Evolutionary conservation across 2,888 invertebrate genomes (phyloP), one percentile per base, ranked within the genome.

Genomic region (Sabellastarte sp.): DNA sequence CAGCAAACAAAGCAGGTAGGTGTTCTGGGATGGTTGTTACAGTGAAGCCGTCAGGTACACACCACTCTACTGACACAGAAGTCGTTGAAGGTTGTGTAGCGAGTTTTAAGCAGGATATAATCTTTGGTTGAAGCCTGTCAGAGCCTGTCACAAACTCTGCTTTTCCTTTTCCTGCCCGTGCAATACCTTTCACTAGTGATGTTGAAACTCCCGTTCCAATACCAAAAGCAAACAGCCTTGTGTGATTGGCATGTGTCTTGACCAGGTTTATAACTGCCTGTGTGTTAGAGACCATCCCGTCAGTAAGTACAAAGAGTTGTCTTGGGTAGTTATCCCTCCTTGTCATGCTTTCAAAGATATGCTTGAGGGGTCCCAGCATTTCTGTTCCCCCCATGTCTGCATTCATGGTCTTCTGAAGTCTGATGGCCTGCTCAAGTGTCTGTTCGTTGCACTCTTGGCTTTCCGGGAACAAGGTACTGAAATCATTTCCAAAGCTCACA

Each of bases 131-230:
- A 59, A 80, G 67, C 20, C 63, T 67, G 61, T 77, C 78, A 51
- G 33, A 50, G 1, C 63, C 60, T 29, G 60, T 75, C 3, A 80
- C 79, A 70, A 82, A 82, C 32, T 78, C 80, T 3, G 78, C 74
- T 2, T 76, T 77, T 2, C 84, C 84, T 28, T 74, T 72, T 3
- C 83, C 84, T 32, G 80, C 80, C 52, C 74, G 67, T 10, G 83
- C 83, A 3, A 82, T 70, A 32, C 83, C 82, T 52, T 76, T 76
- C n/a, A 84, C 78, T 28, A 84, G 69, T 31, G 80, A n/a, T n/a
- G n/a, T n/a, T n/a, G n/a, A n/a, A n/a, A n/a, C n/a, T n/a, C n/a
- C n/a, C n/a, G n/a, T n/a, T 68, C 84, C 84, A 59, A 83, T 79
- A 29, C 83, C 83, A 41, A 83, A 70, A 3, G 81, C 67, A 66